Percentiles rank a stretch among this genome's conserved stretches.
phyloP scores from a whole-genome alignment of 30 jellyfish, hydroid and myxozoan species.

The Aurelia aurita complex sp. Pacific region DNA sequence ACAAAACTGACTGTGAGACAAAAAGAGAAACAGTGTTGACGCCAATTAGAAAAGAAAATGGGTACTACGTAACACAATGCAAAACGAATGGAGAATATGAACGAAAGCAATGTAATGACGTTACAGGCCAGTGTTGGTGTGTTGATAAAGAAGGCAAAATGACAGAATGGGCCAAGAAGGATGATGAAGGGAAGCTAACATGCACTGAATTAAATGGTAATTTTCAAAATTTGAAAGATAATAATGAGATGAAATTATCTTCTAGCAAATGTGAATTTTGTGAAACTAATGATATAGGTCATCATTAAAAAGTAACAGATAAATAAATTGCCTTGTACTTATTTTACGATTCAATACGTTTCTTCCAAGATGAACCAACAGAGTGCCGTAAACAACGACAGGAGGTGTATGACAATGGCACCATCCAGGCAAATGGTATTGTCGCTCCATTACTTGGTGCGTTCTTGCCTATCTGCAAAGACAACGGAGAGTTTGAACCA shows the following conservation, averaged over 20 bases:
- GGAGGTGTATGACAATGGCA: no score
- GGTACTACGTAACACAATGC: conserved; percentile 41
- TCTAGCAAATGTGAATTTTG: no score
- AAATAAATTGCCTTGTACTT: no score
- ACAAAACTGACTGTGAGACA: conserved; percentile 38
- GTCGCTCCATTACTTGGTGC: conserved; percentile 34
- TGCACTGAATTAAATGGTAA: conserved; percentile 23
- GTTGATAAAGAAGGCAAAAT: conserved; percentile 48
- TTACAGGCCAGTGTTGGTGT: conserved; percentile 59
- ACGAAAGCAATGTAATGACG: conserved; percentile 43
- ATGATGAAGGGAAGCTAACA: neutral
- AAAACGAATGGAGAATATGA: conserved; percentile 28
- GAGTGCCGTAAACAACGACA: no score
- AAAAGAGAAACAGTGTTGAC: neutral
- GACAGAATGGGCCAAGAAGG: conserved; percentile 55
- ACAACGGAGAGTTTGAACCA: conserved; percentile 66
- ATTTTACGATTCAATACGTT: no score
- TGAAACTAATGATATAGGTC: no score
- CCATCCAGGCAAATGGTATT: no score
- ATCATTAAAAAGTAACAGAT: no score
- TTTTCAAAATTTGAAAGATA: no score
- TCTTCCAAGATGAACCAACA: no score
- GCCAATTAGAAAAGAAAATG: neutral
- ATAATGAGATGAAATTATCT: no score
- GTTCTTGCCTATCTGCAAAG: conserved; percentile 73